A percentile compares a stretch with the other conserved stretches of the same genome.
Evolutionary conservation across 2,797 vertebrate genomes (phyloP).

Genomic region (Danio jaintianensis): DNA sequence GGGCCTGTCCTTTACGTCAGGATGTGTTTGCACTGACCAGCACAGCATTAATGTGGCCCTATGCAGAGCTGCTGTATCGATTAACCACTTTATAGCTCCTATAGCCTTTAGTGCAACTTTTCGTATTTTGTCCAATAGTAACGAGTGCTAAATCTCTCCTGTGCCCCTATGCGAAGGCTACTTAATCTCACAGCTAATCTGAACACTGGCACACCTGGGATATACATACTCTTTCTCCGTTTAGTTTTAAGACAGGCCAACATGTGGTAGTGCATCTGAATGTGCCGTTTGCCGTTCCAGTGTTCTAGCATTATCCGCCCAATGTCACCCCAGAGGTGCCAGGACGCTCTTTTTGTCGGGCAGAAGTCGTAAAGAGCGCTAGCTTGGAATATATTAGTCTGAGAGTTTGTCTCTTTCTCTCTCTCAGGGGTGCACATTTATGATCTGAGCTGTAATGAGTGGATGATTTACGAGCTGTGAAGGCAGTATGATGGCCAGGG

Average conservation of each 20-base stretch:
- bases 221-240: conserved; percentile 27
- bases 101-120: conserved; percentile 15
- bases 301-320: conserved; percentile 30
- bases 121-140: conserved; percentile 32
- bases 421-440: conserved; percentile 61
- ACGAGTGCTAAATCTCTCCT: conserved; percentile 14
- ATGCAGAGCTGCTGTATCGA: conserved; percentile 22
- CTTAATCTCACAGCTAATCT: conserved; percentile 49
- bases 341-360: conserved; percentile 54
- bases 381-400: conserved; percentile 68
- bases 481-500: conserved; percentile 56
- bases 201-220: conserved; percentile 34
- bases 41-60: conserved; percentile 3
- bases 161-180: background rate
- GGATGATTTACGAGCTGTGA: conserved; percentile 69
- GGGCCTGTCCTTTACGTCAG: conserved; percentile 9
- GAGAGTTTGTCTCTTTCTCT: conserved; percentile 57
- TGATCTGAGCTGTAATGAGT: conserved; percentile 69
- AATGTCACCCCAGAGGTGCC: conserved; percentile 51
- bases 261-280: conserved; percentile 40
- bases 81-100: conserved; percentile 32
- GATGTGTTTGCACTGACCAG: conserved; percentile 8
- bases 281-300: conserved; percentile 6
- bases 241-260: conserved; percentile 33
- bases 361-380: conserved; percentile 67